phyloP scores from a whole-genome alignment of 1,140 invertebrate species.

The Hermatobates lingyangjiaoensis region DNA sequence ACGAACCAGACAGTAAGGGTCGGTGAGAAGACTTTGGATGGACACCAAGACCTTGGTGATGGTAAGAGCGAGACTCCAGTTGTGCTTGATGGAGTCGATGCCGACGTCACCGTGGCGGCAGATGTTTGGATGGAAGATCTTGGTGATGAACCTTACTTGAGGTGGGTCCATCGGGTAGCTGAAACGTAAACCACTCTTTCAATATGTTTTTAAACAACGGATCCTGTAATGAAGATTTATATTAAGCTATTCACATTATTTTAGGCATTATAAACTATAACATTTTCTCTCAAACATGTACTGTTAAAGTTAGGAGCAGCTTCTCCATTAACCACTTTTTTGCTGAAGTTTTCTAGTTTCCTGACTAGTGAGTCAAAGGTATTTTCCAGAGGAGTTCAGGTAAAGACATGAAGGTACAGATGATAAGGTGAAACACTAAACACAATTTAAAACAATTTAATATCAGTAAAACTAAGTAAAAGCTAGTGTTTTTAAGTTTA shows the following conservation, averaged over 20 bases:
- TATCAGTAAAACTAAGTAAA: no score
- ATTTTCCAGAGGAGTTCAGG: no score
- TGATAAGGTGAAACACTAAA: no score
- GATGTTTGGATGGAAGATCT: slow-evolving; percentile 87
- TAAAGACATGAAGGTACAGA: no score
- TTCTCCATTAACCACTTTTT: no score
- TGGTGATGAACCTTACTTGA: slow-evolving; percentile 69
- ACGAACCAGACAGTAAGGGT: slow-evolving; percentile 62
- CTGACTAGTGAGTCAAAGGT: no score
- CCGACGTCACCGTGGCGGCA: slow-evolving; percentile 90
- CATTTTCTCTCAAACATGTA: no score
- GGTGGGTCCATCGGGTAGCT: slow-evolving; percentile 86
- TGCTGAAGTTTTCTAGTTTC: no score
- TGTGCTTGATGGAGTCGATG: slow-evolving; percentile 86
- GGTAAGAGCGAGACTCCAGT: slow-evolving; percentile 84
- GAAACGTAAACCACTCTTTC: slow-evolving; percentile 17
- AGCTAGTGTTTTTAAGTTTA: no score
- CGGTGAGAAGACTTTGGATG: slow-evolving; percentile 79
- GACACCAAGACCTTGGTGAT: slow-evolving; percentile 78
- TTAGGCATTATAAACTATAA: no score
- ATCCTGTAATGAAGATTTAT: not conserved
- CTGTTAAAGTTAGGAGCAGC: no score
- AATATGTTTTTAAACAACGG: not conserved
- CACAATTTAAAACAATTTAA: no score
- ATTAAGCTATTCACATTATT: not conserved